Conservation (phyloP, 2,797 vertebrate genomes). For the Acanthopagrus latus region DNA sequence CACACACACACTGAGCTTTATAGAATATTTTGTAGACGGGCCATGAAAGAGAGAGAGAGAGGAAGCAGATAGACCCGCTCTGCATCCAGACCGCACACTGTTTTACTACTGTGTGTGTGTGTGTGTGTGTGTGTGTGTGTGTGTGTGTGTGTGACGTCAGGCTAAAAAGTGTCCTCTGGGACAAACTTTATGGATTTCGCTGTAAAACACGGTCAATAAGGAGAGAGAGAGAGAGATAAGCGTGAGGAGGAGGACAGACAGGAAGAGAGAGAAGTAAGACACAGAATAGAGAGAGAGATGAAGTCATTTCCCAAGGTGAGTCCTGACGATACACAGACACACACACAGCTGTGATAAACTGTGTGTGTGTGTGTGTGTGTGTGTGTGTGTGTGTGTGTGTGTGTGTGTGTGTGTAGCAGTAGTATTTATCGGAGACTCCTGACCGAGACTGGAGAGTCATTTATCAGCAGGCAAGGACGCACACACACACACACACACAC, state of each 20-base stretch:
- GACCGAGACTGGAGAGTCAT: constrained; percentile 38
- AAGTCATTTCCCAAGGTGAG: constrained; percentile 76
- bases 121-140: constrained; percentile 26
- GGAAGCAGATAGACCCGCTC: constrained; percentile 27
- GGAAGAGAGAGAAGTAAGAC: too few species aligned
- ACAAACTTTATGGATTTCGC: constrained; percentile 68
- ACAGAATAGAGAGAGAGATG: constrained; percentile 53
- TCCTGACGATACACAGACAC: constrained; percentile 6
- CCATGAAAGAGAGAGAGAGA: constrained; percentile 40
- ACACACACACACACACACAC: constrained; percentile 11
- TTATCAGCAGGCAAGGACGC: constrained; percentile 46
- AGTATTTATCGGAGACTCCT: constrained; percentile 39
- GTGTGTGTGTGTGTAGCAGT: too few species aligned
- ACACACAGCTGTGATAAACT: constrained; percentile 18
- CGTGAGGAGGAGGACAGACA: too few species aligned
- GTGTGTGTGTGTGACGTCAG: constrained; percentile 46
- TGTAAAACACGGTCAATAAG: constrained; percentile 67
- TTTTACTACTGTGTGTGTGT: constrained; percentile 44
- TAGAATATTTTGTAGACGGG: constrained; percentile 32
- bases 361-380: not conserved
- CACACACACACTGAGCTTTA: constrained; percentile 4
- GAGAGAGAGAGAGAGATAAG: not conserved
- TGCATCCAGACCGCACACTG: constrained; percentile 61
- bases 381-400: not conserved
- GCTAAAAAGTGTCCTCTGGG: constrained; percentile 57